Evolutionary conservation across 23 tunicate genomes (phyloP).

Genomic region (Trididemnum miniatum): DNA sequence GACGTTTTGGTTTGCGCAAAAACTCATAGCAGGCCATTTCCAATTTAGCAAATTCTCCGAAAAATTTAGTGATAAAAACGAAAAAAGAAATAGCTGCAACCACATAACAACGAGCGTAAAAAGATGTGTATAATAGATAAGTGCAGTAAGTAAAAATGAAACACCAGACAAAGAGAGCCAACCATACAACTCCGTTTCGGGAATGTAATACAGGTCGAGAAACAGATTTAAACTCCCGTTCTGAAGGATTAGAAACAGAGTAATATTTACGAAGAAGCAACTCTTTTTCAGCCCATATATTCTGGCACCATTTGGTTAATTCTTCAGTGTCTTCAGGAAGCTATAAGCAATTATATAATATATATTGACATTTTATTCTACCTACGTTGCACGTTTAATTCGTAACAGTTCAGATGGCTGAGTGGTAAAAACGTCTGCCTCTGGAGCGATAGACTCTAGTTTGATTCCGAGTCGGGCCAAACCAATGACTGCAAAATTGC

Average conservation of each 20-base stretch:
- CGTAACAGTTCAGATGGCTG: no score
- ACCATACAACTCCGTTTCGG: slow-evolving; percentile 39
- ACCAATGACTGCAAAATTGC: no score
- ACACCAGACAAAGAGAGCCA: slow-evolving; percentile 48
- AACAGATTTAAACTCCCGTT: slow-evolving; percentile 43
- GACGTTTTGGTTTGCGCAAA: slow-evolving; percentile 8
- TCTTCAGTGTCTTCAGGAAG: slow-evolving; percentile 62
- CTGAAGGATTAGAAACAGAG: slow-evolving; percentile 16
- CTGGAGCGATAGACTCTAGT: no score
- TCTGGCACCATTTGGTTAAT: slow-evolving; percentile 56
- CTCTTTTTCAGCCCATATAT: slow-evolving; percentile 72
- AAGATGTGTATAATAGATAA: slow-evolving; percentile 15
- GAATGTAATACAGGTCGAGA: slow-evolving; percentile 33
- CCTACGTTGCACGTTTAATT: no score
- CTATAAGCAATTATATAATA: slow-evolving; percentile 23
- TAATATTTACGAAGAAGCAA: slow-evolving; percentile 52
- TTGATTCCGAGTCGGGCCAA: no score
- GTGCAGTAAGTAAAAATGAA: neutral
- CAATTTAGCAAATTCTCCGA: slow-evolving; percentile 73
- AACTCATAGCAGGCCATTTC: slow-evolving; percentile 63
- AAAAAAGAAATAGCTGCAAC: slow-evolving; percentile 34
- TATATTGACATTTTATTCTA: no score
- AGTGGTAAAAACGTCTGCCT: no score
- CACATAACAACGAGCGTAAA: slow-evolving; percentile 48
- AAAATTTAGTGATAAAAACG: slow-evolving; percentile 17